Base-by-base conservation (phyloP, 1,140 invertebrate species). In the Musca domestica region DNA sequence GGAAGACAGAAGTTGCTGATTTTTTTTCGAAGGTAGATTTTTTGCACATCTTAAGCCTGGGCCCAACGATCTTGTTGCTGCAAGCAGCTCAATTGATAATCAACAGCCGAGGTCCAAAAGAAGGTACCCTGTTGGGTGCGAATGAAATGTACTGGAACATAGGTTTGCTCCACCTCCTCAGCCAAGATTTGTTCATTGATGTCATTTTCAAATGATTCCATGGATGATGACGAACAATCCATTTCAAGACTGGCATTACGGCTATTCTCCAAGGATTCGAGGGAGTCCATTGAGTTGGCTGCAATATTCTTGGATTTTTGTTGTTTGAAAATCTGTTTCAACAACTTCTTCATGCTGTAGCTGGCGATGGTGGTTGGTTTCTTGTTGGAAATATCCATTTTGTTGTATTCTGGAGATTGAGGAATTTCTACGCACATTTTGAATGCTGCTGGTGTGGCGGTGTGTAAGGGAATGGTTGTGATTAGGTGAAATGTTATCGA, bases 101-200 rank as follows among this genome's bases (percentile, higher is more conserved):
- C n/a, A n/a, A n/a, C n/a, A n/a, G n/a, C n/a, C 76, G 87, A 85
- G 15, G 85, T 85, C 85, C 84, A 85, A 79, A 85, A 85, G 78
- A 85, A 85, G 52, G 84, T 85, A 23, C 84, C 84, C 19, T 84
- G 83, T 63, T 84, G 83, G 14, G 84, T 85, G 74, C 82, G 81
- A 61, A 84, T 83, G 71, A 85, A 85, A 74, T 85, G 83, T n/a
- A 85, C 84, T 20, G 84, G 84, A 19, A 81, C 77, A 64, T 73
- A 76, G 63, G 74, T 75, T 25, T 20, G 10, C 10, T 12, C 14
- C 2, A 3, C 15, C 10, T 41, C 34, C 12, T 5, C 34, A 47
- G 74, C 75, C 23, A 74, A 76, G 47, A 79, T 70, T 25, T 77
- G 76, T 70, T 80, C 77, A 49, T 80, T 80, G 74, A 72, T 74